phyloP scores from a whole-genome alignment of 2,888 invertebrate species.

The Phoronis australis region DNA sequence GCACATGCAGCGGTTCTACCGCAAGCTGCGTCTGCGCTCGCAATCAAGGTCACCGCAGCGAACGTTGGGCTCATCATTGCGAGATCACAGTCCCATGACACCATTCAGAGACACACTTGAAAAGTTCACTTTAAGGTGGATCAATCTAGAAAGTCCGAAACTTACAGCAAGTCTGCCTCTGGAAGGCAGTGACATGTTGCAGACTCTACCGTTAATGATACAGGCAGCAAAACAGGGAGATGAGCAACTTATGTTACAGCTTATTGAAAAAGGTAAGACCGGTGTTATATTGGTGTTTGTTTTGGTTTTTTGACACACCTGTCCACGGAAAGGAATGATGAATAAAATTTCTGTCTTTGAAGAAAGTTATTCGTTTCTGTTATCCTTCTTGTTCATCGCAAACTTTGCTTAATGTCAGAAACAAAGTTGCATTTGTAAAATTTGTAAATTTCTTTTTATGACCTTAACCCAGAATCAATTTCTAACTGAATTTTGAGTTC shows the following conservation, averaged over 20 bases:
- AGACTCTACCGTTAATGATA: constrained; percentile 34
- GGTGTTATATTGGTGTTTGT: neutral
- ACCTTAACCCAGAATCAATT: too few relatives aligned
- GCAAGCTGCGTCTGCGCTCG: constrained; percentile 20
- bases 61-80: constrained; percentile 32
- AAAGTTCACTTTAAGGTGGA: constrained; percentile 48
- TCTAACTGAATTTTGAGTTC: too few relatives aligned
- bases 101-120: constrained; percentile 49
- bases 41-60: neutral
- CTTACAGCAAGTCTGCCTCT: constrained; percentile 24
- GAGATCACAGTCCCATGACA: constrained; percentile 51
- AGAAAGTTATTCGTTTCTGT: too few relatives aligned
- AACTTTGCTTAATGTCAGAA: too few relatives aligned
- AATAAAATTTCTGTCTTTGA: too few relatives aligned
- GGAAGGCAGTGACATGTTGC: constrained; percentile 31
- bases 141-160: constrained; percentile 38
- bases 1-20: constrained; percentile 51
- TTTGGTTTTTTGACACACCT: too few relatives aligned
- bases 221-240: constrained; percentile 41
- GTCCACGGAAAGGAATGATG: too few relatives aligned
- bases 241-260: constrained; percentile 29
- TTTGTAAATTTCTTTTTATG: too few relatives aligned
- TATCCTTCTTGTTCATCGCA: too few relatives aligned
- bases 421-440: too few relatives aligned
- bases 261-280: constrained; percentile 35